A percentile compares a stretch with the other conserved stretches of the same genome.
Evolutionary conservation across 2,113 vertebrate species (phyloP).

Genomic region (Trinectes maculatus): DNA sequence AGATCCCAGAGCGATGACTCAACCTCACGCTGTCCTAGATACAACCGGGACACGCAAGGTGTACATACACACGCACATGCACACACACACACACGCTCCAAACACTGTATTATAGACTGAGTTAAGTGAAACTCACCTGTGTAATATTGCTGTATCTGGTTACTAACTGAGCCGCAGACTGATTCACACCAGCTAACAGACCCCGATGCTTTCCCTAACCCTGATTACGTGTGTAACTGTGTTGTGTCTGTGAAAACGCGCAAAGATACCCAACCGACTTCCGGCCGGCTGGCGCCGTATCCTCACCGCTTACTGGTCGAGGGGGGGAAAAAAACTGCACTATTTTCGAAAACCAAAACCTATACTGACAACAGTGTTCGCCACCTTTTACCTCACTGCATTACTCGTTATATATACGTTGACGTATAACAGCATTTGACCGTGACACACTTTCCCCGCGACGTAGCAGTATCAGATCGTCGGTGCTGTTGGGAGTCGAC

Average conservation of each 20-base stretch:
- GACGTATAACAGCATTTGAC: slow-evolving; percentile 25
- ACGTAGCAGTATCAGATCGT: slow-evolving; percentile 43
- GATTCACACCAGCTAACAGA: slow-evolving; percentile 78
- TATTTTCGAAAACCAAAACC: slow-evolving; percentile 73
- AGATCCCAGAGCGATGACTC: slow-evolving; percentile 53
- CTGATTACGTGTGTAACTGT: slow-evolving; percentile 66
- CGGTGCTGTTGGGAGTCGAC: slow-evolving; percentile 39
- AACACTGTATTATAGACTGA: slow-evolving; percentile 71
- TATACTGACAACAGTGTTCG: slow-evolving; percentile 47
- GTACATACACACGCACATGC: slow-evolving; percentile 28
- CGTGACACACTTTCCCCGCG: slow-evolving; percentile 38
- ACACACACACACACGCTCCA: slow-evolving; percentile 5
- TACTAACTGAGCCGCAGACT: slow-evolving; percentile 68
- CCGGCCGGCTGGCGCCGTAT: slow-evolving; percentile 63
- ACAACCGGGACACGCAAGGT: slow-evolving; percentile 35
- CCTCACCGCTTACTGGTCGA: slow-evolving; percentile 58
- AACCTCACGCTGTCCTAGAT: slow-evolving; percentile 60
- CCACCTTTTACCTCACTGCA: slow-evolving; percentile 72
- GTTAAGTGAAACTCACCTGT: slow-evolving; percentile 50
- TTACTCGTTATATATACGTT: slow-evolving; percentile 49
- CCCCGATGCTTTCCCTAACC: slow-evolving; percentile 61
- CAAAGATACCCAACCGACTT: slow-evolving; percentile 47
- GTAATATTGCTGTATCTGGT: slow-evolving; percentile 69
- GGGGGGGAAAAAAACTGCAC: slow-evolving; percentile 57
- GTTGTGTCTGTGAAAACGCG: slow-evolving; percentile 63